These are phyloP conservation scores for Bilobella aurantiaca DNA, from an alignment of 1,140 invertebrate genomes.

Conservation along the genomic window DNA sequence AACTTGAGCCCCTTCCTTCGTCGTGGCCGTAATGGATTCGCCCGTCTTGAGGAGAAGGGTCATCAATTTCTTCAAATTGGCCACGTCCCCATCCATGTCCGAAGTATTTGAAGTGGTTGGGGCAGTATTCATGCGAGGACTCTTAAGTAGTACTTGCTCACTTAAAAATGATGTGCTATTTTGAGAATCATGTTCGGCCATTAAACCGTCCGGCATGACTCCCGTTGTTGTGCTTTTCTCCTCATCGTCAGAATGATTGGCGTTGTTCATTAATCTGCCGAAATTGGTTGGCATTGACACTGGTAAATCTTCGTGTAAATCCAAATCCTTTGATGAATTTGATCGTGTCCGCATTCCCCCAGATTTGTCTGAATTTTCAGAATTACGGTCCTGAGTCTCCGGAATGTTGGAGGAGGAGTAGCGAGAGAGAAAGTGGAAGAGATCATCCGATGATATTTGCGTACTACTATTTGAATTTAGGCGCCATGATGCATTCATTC, in stretches of 20 bases:
- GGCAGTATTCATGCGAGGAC: neutral
- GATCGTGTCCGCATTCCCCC: too few relatives aligned
- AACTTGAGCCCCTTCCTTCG: conserved; percentile 24
- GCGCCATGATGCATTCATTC: conserved; percentile 35
- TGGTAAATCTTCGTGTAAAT: too few relatives aligned
- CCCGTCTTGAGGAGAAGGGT: conserved; percentile 22
- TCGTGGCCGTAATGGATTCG: neutral
- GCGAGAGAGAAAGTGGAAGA: conserved; percentile 23
- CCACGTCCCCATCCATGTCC: conserved; percentile 31
- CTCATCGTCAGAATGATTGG: too few relatives aligned
- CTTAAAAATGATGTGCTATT: conserved; percentile 6
- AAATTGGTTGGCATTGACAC: too few relatives aligned
- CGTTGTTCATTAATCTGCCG: too few relatives aligned
- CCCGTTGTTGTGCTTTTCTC: too few relatives aligned
- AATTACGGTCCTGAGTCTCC: neutral
- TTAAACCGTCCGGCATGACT: conserved; percentile 32
- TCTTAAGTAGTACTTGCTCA: neutral
- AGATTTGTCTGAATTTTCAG: too few relatives aligned
- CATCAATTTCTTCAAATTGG: conserved; percentile 33
- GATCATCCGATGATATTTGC: conserved; percentile 22
- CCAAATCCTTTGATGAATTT: too few relatives aligned
- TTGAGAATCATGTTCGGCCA: conserved; percentile 9
- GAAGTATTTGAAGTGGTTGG: conserved; percentile 7
- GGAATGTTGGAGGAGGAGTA: neutral
- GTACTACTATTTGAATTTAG: conserved; percentile 21